Percentiles rank a stretch among this genome's conserved stretches.
Conservation (phyloP, 2,113 vertebrate genomes). For the Neomonachus schauinslandi region DNA sequence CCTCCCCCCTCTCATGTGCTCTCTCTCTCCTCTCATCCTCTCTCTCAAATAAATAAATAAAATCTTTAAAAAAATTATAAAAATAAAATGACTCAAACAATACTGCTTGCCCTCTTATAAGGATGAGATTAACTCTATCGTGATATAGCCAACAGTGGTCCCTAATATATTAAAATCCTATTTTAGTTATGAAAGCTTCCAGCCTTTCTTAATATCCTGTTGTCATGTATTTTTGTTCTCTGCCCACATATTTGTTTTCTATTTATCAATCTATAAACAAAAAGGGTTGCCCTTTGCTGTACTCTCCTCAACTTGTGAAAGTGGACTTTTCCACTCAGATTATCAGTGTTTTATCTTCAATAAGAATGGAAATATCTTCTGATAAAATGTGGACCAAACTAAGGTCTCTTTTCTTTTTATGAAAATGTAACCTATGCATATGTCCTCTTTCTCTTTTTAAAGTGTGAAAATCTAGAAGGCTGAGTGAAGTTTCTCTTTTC, state of each 20-base stretch:
- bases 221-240: neutral
- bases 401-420: neutral
- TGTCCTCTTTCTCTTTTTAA: neutral
- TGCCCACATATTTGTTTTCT: neutral
- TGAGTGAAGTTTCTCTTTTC: neutral
- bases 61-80: too few relatives aligned
- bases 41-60: too few relatives aligned
- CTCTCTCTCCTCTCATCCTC: too few relatives aligned
- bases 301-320: neutral
- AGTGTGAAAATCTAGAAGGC: neutral
- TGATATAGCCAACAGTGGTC: neutral
- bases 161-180: neutral
- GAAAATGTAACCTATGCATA: neutral
- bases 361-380: neutral
- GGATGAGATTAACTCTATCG: neutral
- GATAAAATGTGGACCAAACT: neutral
- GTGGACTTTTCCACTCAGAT: neutral
- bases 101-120: neutral
- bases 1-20: too few relatives aligned
- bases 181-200: neutral
- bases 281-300: neutral
- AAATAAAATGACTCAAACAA: neutral
- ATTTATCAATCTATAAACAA: neutral
- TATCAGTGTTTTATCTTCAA: neutral
- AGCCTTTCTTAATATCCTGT: neutral